Conservation (phyloP, 2,113 vertebrate species). For the Colaptes auratus region DNA sequence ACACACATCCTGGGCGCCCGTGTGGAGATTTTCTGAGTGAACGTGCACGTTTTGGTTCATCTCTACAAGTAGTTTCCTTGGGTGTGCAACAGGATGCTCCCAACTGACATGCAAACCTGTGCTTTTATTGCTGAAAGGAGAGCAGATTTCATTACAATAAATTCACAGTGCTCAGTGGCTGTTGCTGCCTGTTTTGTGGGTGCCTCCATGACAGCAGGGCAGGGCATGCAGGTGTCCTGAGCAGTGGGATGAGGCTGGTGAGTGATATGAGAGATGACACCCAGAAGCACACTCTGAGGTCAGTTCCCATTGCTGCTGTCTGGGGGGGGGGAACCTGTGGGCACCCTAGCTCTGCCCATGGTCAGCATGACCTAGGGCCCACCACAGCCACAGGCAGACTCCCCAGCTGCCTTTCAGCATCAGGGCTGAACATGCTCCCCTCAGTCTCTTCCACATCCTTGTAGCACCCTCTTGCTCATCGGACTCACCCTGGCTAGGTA, state of each 20-base stretch:
- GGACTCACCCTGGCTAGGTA: rapidly evolving
- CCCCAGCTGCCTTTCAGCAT: background rate
- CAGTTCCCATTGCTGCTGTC: background rate
- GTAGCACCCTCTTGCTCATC: background rate
- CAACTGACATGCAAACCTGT: too few species aligned
- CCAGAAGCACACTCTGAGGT: rapidly evolving
- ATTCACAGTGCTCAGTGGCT: too few species aligned
- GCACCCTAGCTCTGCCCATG: rapidly evolving
- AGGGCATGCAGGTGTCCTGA: background rate
- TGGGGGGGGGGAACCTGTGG: background rate
- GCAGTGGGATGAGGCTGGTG: background rate
- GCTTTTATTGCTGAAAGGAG: too few species aligned
- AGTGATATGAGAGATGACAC: background rate
- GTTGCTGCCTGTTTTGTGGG: too few species aligned
- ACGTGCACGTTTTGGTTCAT: too few species aligned
- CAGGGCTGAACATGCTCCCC: background rate
- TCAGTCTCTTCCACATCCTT: too few species aligned
- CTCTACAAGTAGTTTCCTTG: too few species aligned
- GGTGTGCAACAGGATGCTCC: too few species aligned
- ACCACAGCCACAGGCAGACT: rapidly evolving
- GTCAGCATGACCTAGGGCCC: rapidly evolving
- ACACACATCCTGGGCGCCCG: too few species aligned
- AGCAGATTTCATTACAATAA: too few species aligned
- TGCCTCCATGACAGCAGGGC: background rate
- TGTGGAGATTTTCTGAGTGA: too few species aligned